Conservation (phyloP, 2,113 vertebrate genomes). For the Podarcis cretensis region DNA sequence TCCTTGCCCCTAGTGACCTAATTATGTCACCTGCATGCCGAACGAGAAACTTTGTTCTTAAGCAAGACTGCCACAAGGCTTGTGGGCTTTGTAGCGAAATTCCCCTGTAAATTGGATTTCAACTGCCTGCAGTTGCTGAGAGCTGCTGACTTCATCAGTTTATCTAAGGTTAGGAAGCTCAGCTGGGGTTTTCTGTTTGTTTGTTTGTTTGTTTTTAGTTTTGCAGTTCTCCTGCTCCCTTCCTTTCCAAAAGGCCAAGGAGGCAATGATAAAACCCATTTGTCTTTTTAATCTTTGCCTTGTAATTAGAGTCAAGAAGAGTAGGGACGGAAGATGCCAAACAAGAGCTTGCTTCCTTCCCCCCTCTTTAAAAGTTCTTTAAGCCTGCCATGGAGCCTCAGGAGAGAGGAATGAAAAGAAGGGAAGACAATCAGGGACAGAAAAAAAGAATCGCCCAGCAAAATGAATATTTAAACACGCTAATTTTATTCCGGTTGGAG, state of each 20-base stretch:
- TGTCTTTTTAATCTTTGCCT: slow-evolving; percentile 55
- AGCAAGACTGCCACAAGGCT: slow-evolving; percentile 49
- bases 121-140: slow-evolving; percentile 10
- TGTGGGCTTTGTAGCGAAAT: slow-evolving; percentile 59
- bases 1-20: slow-evolving; percentile 81
- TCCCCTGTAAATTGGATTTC: slow-evolving; percentile 53
- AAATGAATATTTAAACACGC: slow-evolving; percentile 50
- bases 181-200: not conserved
- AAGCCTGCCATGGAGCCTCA: slow-evolving; percentile 22
- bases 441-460: slow-evolving; percentile 53
- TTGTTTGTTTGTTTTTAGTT: not conserved
- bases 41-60: slow-evolving; percentile 68
- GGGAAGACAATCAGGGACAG: slow-evolving; percentile 58
- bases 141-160: slow-evolving; percentile 61
- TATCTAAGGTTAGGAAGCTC: slow-evolving; percentile 42
- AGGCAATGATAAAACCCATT: slow-evolving; percentile 50
- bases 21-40: slow-evolving; percentile 81
- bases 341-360: slow-evolving; percentile 29
- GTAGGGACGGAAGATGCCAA: slow-evolving; percentile 28
- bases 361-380: slow-evolving; percentile 46
- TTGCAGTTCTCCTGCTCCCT: not conserved
- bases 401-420: slow-evolving; percentile 56
- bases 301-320: slow-evolving; percentile 55
- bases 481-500: slow-evolving; percentile 46
- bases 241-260: slow-evolving; percentile 34